Conservation (phyloP, 1,140 invertebrate species). For the Diuraphis noxia region DNA sequence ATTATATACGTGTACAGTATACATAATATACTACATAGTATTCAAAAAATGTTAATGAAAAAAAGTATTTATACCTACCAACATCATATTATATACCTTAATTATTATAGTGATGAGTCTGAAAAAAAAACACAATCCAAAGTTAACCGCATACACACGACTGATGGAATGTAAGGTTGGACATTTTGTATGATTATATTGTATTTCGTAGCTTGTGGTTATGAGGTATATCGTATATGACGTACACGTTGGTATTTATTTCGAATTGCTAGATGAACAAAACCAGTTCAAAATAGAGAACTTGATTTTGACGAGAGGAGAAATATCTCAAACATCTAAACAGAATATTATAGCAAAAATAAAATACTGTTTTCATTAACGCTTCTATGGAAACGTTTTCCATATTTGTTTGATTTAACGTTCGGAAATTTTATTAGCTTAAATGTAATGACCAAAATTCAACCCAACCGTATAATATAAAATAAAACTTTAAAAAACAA, state of each 20-base stretch:
- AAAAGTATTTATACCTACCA: not conserved
- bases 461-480: not conserved
- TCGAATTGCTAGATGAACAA: conserved; percentile 30
- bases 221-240: not conserved
- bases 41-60: conserved; percentile 32
- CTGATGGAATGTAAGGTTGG: conserved; percentile 35
- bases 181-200: conserved; percentile 36
- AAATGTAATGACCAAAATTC: not conserved
- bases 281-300: conserved; percentile 46
- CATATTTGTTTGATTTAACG: not conserved
- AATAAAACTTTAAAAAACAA: not conserved
- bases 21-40: not conserved
- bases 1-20: not conserved
- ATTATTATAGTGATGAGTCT: not conserved
- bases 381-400: not conserved
- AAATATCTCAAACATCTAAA: not conserved
- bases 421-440: not conserved
- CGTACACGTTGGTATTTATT: conserved; percentile 31
- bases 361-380: not conserved
- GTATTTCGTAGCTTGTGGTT: conserved; percentile 44
- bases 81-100: not conserved
- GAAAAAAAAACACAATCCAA: not conserved
- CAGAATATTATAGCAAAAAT: not conserved
- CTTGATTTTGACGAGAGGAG: not conserved
- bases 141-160: conserved; percentile 32